phyloP scores from a whole-genome alignment of 2,113 vertebrate species.

The Anguilla japonica region DNA sequence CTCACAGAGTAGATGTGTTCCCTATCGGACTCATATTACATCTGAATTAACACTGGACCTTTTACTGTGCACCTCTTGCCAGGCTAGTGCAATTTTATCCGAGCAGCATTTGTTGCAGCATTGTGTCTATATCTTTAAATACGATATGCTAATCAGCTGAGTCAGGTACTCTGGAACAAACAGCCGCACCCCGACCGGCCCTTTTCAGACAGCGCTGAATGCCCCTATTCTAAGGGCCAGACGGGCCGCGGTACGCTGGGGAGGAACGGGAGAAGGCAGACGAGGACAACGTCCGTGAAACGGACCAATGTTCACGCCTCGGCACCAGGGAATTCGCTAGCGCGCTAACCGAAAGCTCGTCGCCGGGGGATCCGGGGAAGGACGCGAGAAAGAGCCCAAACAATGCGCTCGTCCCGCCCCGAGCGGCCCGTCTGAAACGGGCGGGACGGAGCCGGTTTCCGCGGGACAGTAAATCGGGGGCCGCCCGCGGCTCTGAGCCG shows the following conservation, averaged over 20 bases:
- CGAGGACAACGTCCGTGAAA: not conserved
- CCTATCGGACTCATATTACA: no score
- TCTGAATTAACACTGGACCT: no score
- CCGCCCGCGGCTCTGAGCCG: conserved; percentile 9
- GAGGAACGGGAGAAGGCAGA: not conserved
- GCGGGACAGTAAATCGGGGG: conserved; percentile 24
- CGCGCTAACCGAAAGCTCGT: not conserved
- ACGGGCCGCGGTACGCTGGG: conserved; percentile 8
- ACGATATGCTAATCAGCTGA: no score
- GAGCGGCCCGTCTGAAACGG: conserved; percentile 19
- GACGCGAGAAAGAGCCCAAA: not conserved
- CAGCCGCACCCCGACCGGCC: no score
- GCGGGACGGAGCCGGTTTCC: conserved; percentile 15
- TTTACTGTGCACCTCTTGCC: no score
- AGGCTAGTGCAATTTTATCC: no score
- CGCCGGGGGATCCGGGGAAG: not conserved
- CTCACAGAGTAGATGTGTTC: no score
- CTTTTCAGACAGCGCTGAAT: no score
- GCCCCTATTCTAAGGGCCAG: not conserved
- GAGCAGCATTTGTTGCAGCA: no score
- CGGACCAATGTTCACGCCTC: conserved; percentile 17
- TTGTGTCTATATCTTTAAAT: no score
- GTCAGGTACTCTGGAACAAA: no score
- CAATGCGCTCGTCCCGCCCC: conserved; percentile 16
- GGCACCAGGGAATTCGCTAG: conserved; percentile 4